Percentiles rank a stretch among this genome's conserved stretches.
These are phyloP conservation scores for Strix uralensis DNA, from an alignment of 2,113 vertebrate genomes.

Conservation along the genomic window DNA sequence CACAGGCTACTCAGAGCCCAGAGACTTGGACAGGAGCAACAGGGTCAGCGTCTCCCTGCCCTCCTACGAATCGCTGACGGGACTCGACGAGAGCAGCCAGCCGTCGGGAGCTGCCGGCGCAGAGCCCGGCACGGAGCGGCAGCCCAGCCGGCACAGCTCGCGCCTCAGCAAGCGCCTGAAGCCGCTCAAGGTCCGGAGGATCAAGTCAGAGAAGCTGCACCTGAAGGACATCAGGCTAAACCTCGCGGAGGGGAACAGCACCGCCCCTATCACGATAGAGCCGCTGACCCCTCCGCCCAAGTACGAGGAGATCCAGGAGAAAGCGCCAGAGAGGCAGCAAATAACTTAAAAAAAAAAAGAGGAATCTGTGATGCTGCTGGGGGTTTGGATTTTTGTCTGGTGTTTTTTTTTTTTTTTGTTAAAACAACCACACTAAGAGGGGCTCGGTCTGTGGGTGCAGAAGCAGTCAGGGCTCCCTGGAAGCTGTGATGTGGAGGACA, in stretches of 20 bases:
- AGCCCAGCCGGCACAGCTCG: constrained; percentile 63
- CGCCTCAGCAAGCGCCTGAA: constrained; percentile 80
- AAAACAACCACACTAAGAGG: background rate
- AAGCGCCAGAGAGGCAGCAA: constrained; percentile 16
- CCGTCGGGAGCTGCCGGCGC: accelerated
- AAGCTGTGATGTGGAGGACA: background rate
- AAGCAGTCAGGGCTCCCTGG: background rate
- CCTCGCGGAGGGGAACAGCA: constrained; percentile 62
- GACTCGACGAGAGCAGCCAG: constrained; percentile 34
- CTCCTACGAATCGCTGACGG: constrained; percentile 89
- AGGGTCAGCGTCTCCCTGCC: constrained; percentile 85
- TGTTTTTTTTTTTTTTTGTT: background rate
- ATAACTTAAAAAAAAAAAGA: constrained; percentile 22
- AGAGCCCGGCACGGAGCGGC: background rate
- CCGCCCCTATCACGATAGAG: constrained; percentile 78
- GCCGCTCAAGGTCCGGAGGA: constrained; percentile 88
- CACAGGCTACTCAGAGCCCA: constrained; percentile 55
- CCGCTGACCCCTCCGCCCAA: constrained; percentile 91
- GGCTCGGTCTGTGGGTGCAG: background rate
- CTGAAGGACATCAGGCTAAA: constrained; percentile 80
- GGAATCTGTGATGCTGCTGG: background rate
- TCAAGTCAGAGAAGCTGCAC: constrained; percentile 91
- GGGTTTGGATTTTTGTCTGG: background rate
- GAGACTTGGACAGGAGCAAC: constrained; percentile 63
- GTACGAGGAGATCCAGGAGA: constrained; percentile 83